Base-by-base conservation (phyloP, 1,140 invertebrate species). In the Lerema accius region DNA sequence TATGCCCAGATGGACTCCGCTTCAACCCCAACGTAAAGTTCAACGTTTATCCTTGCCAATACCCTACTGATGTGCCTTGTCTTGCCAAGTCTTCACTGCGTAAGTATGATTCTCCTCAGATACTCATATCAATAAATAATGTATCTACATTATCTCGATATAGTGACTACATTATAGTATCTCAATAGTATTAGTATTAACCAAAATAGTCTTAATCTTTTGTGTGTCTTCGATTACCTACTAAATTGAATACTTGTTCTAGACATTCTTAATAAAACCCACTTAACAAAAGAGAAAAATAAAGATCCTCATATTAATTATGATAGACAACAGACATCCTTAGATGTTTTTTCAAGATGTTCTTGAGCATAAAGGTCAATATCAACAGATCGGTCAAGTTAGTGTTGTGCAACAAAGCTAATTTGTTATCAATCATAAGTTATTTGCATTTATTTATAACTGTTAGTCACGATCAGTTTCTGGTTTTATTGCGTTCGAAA, bases 1-100 rank as follows among this genome's bases (percentile, higher is more conserved):
- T 95, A 1, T 98, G 97, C 65, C 96, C 96, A 0, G 96, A 97
- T 74, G 97, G 97, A 35, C 90, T 97, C 0, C 89, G 96, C 0
- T 98, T 96, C 88, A 96, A 97, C 80, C 93, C 95, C 7, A 94
- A 95, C 15, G 92, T 92, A 0, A 93, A 93, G 0, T 84, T 93
- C 40, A 94, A 94, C 45, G 92, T 94, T 26, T 97, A 96, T 74
- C 96, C 96, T 5, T 97, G 96, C 75, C 94, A 95, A 64, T 97
- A 97, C 84, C 96, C 96, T 7, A 94, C 94, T 11, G 96, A 97
- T 60, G 94, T 97, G 3, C 92, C 95, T 58, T 97, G 96, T 81
- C 89, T 92, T 2, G 94, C 94, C 63, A 92, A 96, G 69, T 87
- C 94, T 0, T 89, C 92, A 9, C 90, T 94, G 59, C 96, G 96